These are phyloP conservation scores for Apotomis capreana DNA, from an alignment of 2,888 invertebrate species.

Conservation along the genomic window DNA sequence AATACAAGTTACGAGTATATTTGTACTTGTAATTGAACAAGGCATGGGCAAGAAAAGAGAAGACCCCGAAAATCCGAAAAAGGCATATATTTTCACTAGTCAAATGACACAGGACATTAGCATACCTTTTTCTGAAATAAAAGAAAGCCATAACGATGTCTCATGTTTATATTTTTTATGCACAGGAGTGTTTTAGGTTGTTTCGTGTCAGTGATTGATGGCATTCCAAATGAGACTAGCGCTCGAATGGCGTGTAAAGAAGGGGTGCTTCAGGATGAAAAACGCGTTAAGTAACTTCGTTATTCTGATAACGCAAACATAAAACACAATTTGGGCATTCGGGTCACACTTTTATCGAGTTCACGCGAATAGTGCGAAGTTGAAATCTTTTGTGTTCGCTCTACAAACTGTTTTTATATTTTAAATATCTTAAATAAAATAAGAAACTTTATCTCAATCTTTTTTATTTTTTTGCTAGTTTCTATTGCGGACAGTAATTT, in stretches of 20 bases:
- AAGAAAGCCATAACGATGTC: slow-evolving; percentile 61
- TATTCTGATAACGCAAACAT: slow-evolving; percentile 27
- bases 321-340: slow-evolving; percentile 17
- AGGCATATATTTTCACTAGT: slow-evolving; percentile 12
- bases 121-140: slow-evolving; percentile 49
- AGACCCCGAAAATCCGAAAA: not conserved
- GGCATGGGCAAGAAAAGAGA: no score
- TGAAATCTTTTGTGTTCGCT: slow-evolving; percentile 2
- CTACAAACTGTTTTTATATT: not conserved
- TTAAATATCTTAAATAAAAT: not conserved
- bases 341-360: slow-evolving; percentile 13
- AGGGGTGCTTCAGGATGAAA: slow-evolving; percentile 30
- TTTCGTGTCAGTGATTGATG: slow-evolving; percentile 70
- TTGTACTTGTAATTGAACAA: not conserved
- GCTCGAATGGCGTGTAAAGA: slow-evolving; percentile 42
- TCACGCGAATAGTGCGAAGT: slow-evolving; percentile 7
- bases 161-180: slow-evolving; percentile 58
- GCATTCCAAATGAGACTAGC: slow-evolving; percentile 55
- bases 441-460: not conserved
- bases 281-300: slow-evolving; percentile 40
- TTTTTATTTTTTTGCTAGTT: no score
- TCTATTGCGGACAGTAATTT: no score
- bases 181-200: slow-evolving; percentile 55
- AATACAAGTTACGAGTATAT: no score
- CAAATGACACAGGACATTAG: slow-evolving; percentile 36